These are phyloP conservation scores for Pimephales promelas DNA, from an alignment of 2,113 vertebrate species.

Conservation along the genomic window DNA sequence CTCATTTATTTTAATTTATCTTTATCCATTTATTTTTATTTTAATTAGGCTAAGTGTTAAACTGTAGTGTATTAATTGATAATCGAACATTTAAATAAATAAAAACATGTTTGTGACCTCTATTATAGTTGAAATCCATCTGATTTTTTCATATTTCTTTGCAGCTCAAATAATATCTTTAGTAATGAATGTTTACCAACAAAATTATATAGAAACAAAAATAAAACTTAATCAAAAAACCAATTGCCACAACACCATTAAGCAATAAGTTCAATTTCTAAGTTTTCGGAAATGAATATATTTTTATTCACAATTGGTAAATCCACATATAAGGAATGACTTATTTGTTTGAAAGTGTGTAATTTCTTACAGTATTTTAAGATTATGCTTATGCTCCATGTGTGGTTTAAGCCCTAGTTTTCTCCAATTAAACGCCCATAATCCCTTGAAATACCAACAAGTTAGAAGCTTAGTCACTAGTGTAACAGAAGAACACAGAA, in stretches of 20 bases:
- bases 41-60: background rate
- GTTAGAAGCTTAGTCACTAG: background rate
- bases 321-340: too few relatives aligned
- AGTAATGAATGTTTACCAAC: background rate
- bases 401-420: background rate
- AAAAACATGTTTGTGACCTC: background rate
- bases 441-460: conserved; percentile 21
- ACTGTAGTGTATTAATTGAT: too few relatives aligned
- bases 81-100: too few relatives aligned
- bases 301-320: background rate
- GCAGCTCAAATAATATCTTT: background rate
- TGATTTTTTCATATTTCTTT: background rate
- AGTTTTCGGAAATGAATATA: background rate
- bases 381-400: background rate
- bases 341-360: background rate
- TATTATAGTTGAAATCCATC: background rate
- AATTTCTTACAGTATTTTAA: background rate
- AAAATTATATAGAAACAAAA: background rate
- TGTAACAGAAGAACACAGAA: background rate
- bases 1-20: background rate
- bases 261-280: background rate
- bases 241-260: background rate
- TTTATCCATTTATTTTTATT: background rate
- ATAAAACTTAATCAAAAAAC: background rate
- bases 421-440: conserved; percentile 20